Evolutionary conservation across 1,140 invertebrate genomes (phyloP).

Genomic region (Lordiphosa stackelbergi): DNA sequence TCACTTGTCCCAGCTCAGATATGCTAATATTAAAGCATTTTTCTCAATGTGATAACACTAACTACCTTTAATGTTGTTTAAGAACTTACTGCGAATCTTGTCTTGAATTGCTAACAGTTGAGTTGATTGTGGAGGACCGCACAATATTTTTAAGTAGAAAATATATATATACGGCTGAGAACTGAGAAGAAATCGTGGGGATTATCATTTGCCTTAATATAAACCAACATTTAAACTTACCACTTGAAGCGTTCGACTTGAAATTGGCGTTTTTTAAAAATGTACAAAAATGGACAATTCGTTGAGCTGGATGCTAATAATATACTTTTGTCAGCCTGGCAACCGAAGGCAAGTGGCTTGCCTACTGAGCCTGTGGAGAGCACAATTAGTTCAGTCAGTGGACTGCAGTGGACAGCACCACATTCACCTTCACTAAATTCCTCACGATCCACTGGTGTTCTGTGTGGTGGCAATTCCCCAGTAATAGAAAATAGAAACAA

Average conservation of each 20-base stretch:
- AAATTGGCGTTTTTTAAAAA: slow-evolving; percentile 42
- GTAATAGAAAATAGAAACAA: slow-evolving; percentile 16
- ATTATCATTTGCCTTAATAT: not conserved
- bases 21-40: too few relatives aligned
- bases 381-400: not conserved
- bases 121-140: too few relatives aligned
- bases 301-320: slow-evolving; percentile 17
- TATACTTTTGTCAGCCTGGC: slow-evolving; percentile 39
- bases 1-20: too few relatives aligned
- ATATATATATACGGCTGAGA: slow-evolving; percentile 25
- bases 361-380: slow-evolving; percentile 9
- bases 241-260: slow-evolving; percentile 9
- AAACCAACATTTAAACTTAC: slow-evolving; percentile 22
- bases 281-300: slow-evolving; percentile 31
- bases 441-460: too few relatives aligned
- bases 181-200: slow-evolving; percentile 5
- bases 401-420: too few relatives aligned
- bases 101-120: too few relatives aligned
- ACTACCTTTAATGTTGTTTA: too few relatives aligned
- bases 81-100: too few relatives aligned
- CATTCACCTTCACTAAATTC: not conserved
- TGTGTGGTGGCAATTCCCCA: not conserved
- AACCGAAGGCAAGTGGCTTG: slow-evolving; percentile 15
- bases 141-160: slow-evolving; percentile 2
- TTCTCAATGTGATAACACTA: too few relatives aligned